These are phyloP conservation scores for Mactra quadrangularis DNA, from an alignment of 1,140 invertebrate species.

Conservation along the genomic window DNA sequence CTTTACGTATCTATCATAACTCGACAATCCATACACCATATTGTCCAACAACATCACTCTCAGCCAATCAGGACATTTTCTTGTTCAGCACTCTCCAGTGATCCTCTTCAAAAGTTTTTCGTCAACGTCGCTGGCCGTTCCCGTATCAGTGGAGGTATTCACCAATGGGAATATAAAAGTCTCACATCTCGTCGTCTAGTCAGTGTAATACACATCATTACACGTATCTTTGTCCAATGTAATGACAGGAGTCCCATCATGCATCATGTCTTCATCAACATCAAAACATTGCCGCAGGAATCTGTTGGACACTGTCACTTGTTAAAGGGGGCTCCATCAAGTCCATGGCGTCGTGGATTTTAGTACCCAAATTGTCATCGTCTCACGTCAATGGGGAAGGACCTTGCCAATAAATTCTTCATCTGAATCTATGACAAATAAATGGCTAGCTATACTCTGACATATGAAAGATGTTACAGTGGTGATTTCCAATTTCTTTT, in stretches of 20 bases:
- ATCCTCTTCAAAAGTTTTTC: too few relatives aligned
- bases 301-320: too few relatives aligned
- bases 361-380: slow-evolving; percentile 6
- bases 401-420: slow-evolving; percentile 40
- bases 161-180: neutral
- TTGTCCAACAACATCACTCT: too few relatives aligned
- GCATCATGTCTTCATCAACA: too few relatives aligned
- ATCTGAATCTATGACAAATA: slow-evolving; percentile 12
- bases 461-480: slow-evolving; percentile 15
- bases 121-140: neutral
- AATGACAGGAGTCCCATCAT: too few relatives aligned
- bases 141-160: neutral
- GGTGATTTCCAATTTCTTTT: neutral
- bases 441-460: slow-evolving; percentile 11
- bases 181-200: neutral
- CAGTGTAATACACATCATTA: too few relatives aligned
- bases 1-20: too few relatives aligned
- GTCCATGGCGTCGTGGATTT: neutral
- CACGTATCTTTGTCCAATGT: too few relatives aligned
- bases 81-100: too few relatives aligned
- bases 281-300: too few relatives aligned
- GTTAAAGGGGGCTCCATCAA: neutral
- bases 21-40: too few relatives aligned
- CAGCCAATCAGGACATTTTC: too few relatives aligned
- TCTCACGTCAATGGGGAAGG: slow-evolving; percentile 41